phyloP scores from a whole-genome alignment of 2,113 vertebrate genomes.

The Gopherus flavomarginatus region DNA sequence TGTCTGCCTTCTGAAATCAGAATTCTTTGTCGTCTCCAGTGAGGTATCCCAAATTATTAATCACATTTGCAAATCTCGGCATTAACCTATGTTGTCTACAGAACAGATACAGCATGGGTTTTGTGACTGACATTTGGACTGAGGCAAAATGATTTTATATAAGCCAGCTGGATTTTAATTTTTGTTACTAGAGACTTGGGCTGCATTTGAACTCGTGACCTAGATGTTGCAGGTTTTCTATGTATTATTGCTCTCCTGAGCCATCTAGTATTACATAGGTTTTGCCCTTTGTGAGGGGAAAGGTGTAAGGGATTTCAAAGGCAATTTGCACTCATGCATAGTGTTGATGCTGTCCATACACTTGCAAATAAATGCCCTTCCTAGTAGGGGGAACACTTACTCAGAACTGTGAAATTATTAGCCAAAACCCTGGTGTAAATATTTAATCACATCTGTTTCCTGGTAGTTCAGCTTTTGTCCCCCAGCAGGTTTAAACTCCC shows the following conservation, averaged over 20 bases:
- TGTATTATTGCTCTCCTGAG: neutral
- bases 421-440: neutral
- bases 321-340: neutral
- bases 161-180: neutral
- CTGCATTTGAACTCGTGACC: neutral
- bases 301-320: neutral
- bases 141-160: neutral
- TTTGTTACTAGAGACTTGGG: accelerated
- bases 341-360: neutral
- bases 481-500: neutral
- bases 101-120: neutral
- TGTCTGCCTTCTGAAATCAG: neutral
- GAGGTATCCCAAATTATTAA: neutral
- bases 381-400: neutral
- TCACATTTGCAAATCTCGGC: neutral
- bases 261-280: neutral
- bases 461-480: constrained; percentile 19
- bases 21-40: neutral
- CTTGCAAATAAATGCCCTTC: neutral
- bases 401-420: neutral
- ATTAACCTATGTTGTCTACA: neutral
- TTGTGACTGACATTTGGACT: neutral
- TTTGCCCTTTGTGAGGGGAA: neutral
- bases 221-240: neutral
- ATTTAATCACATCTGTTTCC: constrained; percentile 18